phyloP scores from a whole-genome alignment of 2,113 vertebrate genomes.

The Alouatta palliata region DNA sequence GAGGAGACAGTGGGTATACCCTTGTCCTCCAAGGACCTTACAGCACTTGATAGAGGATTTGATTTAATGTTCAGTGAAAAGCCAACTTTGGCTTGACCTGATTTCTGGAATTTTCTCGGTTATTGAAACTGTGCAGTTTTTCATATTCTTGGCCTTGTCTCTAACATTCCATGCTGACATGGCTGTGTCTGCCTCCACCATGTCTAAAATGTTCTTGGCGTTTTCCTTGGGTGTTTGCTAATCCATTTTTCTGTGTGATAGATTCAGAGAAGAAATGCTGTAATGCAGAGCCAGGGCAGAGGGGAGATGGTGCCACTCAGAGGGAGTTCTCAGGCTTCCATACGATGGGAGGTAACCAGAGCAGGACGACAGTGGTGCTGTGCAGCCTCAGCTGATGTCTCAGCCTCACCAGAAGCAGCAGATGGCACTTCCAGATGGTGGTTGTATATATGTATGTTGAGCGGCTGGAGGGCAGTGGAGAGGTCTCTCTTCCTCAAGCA shows the following conservation, averaged over 20 bases:
- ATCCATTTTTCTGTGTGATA: background rate
- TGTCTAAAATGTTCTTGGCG: background rate
- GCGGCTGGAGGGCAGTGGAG: background rate
- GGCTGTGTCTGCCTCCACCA: background rate
- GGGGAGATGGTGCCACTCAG: background rate
- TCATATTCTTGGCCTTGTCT: slow-evolving; percentile 7
- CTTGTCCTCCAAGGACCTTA: background rate
- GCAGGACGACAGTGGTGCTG: background rate
- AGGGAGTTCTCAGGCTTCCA: background rate
- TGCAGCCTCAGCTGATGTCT: background rate
- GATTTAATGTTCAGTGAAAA: slow-evolving; percentile 41
- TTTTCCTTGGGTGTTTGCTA: slow-evolving; percentile 7
- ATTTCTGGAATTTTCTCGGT: slow-evolving; percentile 49
- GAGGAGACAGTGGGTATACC: background rate
- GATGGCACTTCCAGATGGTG: fast-evolving
- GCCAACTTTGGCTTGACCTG: slow-evolving; percentile 20
- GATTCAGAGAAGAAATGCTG: background rate
- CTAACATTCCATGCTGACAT: background rate
- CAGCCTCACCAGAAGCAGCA: fast-evolving
- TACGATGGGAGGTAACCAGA: fast-evolving
- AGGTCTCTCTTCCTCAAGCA: background rate
- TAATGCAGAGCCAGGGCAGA: background rate
- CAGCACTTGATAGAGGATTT: background rate
- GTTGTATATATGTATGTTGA: fast-evolving
- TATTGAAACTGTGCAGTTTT: background rate